These are phyloP conservation scores for Numenius phaeopus DNA, from an alignment of 2,797 vertebrate genomes.

Conservation along the genomic window DNA sequence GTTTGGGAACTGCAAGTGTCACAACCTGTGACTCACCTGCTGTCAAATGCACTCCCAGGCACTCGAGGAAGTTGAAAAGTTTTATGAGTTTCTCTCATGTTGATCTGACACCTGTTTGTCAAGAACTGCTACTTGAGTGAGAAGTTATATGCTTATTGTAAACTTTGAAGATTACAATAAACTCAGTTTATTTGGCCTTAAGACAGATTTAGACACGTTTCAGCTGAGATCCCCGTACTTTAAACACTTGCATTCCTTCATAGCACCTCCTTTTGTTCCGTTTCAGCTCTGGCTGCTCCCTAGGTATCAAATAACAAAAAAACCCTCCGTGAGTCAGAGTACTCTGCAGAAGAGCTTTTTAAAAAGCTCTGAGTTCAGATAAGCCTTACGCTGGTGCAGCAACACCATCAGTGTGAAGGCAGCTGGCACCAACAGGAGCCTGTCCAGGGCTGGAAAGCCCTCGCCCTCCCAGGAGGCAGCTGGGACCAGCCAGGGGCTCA, in stretches of 20 bases:
- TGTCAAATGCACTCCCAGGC: not conserved
- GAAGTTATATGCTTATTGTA: not conserved
- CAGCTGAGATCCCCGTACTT: not conserved
- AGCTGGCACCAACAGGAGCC: not conserved
- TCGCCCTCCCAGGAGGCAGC: too few species aligned
- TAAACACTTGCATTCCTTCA: not conserved
- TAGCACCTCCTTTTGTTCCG: not conserved
- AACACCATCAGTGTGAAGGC: not conserved
- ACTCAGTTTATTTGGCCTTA: not conserved
- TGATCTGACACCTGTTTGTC: not conserved
- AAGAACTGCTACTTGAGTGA: not conserved
- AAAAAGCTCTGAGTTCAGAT: not conserved
- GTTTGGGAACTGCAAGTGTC: accelerated
- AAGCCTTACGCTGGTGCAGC: not conserved
- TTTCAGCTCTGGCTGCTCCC: not conserved
- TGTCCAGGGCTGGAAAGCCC: too few species aligned
- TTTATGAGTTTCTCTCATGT: not conserved
- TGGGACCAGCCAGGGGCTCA: not conserved
- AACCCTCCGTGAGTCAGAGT: not conserved
- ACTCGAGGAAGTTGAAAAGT: not conserved
- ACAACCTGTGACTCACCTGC: not conserved
- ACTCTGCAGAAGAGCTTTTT: not conserved
- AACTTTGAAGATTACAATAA: not conserved
- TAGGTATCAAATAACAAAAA: not conserved
- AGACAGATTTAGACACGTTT: not conserved